Evolutionary conservation across 2,113 vertebrate genomes (phyloP), one percentile per base, ranked within the genome.

Genomic region (Herpetotheres cachinnans): DNA sequence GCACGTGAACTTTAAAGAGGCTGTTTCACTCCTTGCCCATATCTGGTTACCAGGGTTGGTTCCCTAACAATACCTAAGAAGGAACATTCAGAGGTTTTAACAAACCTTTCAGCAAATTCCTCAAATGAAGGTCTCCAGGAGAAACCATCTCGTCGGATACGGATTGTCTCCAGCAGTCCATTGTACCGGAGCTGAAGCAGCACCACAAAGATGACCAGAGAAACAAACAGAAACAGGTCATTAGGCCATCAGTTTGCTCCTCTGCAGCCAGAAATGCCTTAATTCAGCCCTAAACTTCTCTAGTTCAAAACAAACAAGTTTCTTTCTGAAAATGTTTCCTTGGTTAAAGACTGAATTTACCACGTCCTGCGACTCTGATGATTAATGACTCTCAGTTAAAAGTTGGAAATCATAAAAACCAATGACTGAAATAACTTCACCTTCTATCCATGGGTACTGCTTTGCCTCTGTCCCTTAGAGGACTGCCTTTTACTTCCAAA

Each of bases 81-180:
- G 26, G 18, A 94, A 84, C 20, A 71, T 20, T 84, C n/a, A 38
- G 44, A 82, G 7, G 11, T 62, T 95, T 93, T 63, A 91, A 86
- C 76, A 90, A 88, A 98, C 98, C 97, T 98, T 95, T 97, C 95
- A 62, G 94, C 95, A 96, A 98, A 98, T 83, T 98, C 98, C 77
- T 96, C 95, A 95, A 98, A 98, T 14, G 94, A 94, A 2, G 98
- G 98, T 87, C 98, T 96, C 98, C 98, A 98, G 30, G 98, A 98
- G 92, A 98, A 98, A 44, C 98, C 98, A 25, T 98, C 97, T 96
- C 97, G 98, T 74, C 98, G 97, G 94, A 98, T 98, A 52, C 97
- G 96, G 77, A 98, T 97, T 24, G 98, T 98, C 94, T 98, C 98
- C 92, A 98, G 94, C 56, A 98, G 84, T 36, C 98, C 98, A 4